Base-by-base conservation (phyloP, 2,113 vertebrate species). In the Albula glossodonta region DNA sequence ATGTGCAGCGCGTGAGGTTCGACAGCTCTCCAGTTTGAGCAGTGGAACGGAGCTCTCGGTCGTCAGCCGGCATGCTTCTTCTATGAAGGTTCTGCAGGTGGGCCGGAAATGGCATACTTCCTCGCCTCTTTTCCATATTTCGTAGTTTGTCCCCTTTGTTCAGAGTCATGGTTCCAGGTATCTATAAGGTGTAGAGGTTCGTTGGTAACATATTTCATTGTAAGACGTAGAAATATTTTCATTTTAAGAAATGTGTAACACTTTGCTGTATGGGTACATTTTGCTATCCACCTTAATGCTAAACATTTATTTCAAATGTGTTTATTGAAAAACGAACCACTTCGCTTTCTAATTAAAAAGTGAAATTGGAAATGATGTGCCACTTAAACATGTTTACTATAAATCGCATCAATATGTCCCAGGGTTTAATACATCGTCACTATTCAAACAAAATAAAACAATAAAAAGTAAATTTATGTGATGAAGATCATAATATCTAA, bases 51-150 rank as follows among this genome's bases (percentile, higher is more conserved):
- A 97, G 92, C 84, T 97, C 97, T 77, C 97, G 95, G 90, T 98
- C 98, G 86, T 99, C 98, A 92, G 97, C 97, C 0, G 98, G 98
- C 97, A 99, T 98, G 95, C 98, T 99, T 17, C 98, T 96, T 77
- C 98, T 94, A 94, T 99, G 98, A 51, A 97, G 94, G 52, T 96
- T 96, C 63, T 96, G 96, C 9, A 94, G 87, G 86, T 96, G 96
- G 5, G 89, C 90, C 10, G 96, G 95, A 90, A 98, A 97, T 0
- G 98, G 97, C 84, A 96, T 94, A 94, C 97, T 98, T 57, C 96
- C 96, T 88, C 97, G 96, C 88, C 97, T 96, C 90, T 95, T 96
- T 78, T 98, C 97, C 93, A 97, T 95, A 87, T 92, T 95, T 15
- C 96, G 93, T 89, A 95, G 91, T 92, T 96, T 95, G 92, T 97